Conservation (phyloP, 2,888 invertebrate species). For the Pseudococcus viburni region DNA sequence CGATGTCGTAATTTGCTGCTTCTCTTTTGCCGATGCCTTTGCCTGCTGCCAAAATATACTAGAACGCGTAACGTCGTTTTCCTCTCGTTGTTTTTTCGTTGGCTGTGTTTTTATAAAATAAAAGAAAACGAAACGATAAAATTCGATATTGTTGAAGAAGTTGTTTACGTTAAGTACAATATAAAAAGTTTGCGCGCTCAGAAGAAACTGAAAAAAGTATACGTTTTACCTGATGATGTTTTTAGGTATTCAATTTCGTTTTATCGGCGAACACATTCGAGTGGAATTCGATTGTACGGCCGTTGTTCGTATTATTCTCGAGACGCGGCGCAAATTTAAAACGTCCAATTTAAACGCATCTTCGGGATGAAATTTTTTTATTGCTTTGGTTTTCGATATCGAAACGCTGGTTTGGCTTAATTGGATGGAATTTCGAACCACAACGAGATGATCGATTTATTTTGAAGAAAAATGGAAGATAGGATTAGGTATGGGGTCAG, state of each 20-base stretch:
- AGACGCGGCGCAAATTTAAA: background rate
- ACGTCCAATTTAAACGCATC: background rate
- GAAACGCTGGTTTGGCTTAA: background rate
- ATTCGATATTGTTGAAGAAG: constrained; percentile 52
- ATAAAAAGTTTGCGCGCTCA: background rate
- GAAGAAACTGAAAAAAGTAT: constrained; percentile 8
- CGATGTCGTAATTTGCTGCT: constrained; percentile 53
- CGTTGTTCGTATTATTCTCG: background rate
- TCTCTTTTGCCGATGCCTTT: background rate
- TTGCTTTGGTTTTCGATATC: background rate
- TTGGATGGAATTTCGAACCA: background rate
- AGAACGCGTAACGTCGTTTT: background rate
- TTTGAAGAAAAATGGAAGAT: too few relatives aligned
- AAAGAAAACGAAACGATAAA: constrained; percentile 57
- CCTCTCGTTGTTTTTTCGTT: background rate
- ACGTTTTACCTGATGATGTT: constrained; percentile 56
- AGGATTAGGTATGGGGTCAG: too few relatives aligned
- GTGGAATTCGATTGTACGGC: constrained; percentile 43
- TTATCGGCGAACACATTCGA: constrained; percentile 44
- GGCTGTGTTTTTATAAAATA: constrained; percentile 56
- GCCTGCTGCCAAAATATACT: constrained; percentile 24
- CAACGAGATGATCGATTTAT: too few relatives aligned
- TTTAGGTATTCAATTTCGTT: constrained; percentile 54
- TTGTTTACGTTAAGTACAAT: constrained; percentile 54
- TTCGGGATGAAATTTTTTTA: constrained; percentile 48